Evolutionary conservation across 1,140 invertebrate species (phyloP), one percentile per base, ranked within the genome.

Genomic region (Drosophila ohnishii): DNA sequence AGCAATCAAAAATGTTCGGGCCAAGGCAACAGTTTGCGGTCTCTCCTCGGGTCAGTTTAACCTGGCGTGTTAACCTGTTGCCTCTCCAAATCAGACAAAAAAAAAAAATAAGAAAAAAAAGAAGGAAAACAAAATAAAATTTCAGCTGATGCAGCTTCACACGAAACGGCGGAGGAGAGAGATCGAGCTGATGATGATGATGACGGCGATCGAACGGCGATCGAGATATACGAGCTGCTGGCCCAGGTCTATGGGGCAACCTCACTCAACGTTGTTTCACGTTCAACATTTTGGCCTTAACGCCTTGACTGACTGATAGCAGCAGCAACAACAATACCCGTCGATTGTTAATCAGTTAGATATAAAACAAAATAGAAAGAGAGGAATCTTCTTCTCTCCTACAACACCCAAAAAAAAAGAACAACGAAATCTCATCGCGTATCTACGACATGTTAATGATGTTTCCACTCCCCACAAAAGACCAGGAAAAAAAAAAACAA

Each of bases 281-380:
- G 51, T 55, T 37, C 51, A 55, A 84, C 70, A 73, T 73, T 77
- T 75, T 67, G 74, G 82, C 79, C 85, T 77, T 60, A 81, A 70
- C 83, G 82, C 82, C 83, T 87, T 72, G 82, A 73, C 82, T 85
- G 81, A 85, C 78, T 83, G 80, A 82, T 82, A 82, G 82, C 79
- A 82, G 48, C 80, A 82, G 50, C 80, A 82, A 56, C 47, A 74
- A 73, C 59, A 80, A 72, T 63, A 62, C 65, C 53, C 78, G 69
- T 81, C 82, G 82, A 86, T 86, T 86, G 82, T 86, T 86, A 86
- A 86, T 87, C 82, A 86, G 83, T 87, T 86, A 86, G 83, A 86
- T 87, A 86, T 86, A 86, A 86, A 86, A 87, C 82, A 87, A 87
- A 86, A 87, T 86, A 86, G 19, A 80, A 63, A 50, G 50, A 71